These are phyloP conservation scores for Sebastiscus albofasciatus DNA, from an alignment of 2,797 vertebrate species.

Conservation along the genomic window DNA sequence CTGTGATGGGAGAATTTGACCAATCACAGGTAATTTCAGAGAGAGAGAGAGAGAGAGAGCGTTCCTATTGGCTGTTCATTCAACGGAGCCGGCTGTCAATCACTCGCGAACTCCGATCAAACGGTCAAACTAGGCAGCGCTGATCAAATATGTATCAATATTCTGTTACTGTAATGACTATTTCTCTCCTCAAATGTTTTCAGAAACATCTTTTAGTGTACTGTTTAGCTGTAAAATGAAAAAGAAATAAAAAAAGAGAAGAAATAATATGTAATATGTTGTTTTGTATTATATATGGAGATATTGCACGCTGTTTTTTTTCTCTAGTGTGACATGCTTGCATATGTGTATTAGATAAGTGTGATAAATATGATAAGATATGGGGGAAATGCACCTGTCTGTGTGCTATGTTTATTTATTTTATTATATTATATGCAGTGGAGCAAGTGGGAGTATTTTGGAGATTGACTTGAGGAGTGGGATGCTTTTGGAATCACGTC, in stretches of 20 bases:
- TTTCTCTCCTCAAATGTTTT: too few relatives aligned
- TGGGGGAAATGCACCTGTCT: not conserved
- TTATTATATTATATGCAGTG: too few relatives aligned
- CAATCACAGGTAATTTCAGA: too few relatives aligned
- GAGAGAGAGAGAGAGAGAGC: too few relatives aligned
- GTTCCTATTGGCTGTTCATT: too few relatives aligned
- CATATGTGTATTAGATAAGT: not conserved
- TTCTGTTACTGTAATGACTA: too few relatives aligned
- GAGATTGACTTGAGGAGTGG: not conserved
- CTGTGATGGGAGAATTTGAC: too few relatives aligned
- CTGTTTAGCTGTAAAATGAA: too few relatives aligned
- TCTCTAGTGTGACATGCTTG: not conserved
- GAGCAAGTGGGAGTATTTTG: not conserved
- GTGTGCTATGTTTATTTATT: not conserved
- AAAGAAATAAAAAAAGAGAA: not conserved
- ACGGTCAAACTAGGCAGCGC: accelerated
- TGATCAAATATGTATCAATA: too few relatives aligned
- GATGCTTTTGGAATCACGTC: not conserved
- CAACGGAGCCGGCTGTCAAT: too few relatives aligned
- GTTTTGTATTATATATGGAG: not conserved
- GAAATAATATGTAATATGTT: not conserved
- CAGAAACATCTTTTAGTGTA: too few relatives aligned
- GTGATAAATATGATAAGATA: not conserved
- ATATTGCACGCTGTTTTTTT: not conserved
- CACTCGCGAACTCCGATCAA: too few relatives aligned